Evolutionary conservation across 2,888 invertebrate genomes (phyloP).

Genomic region (Uloborus plumipes): DNA sequence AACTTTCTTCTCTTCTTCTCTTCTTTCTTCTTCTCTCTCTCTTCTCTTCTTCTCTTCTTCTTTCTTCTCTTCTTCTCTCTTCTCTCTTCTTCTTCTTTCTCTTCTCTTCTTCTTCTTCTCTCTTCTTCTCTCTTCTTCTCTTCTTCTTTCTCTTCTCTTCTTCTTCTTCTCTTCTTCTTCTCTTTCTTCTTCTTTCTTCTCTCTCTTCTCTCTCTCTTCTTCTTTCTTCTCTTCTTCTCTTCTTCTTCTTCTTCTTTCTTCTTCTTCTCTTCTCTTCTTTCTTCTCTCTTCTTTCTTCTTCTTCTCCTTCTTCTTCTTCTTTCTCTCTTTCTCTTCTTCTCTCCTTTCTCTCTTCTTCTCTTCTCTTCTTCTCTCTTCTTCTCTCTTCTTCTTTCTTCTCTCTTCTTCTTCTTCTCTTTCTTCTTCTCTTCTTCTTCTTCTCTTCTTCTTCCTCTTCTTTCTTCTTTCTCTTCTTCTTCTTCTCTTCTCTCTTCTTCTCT

Average conservation of each 20-base stretch:
- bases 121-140: neutral
- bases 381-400: neutral
- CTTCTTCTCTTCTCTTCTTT: neutral
- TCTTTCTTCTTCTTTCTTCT: neutral
- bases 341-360: neutral
- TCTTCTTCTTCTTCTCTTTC: neutral
- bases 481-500: neutral
- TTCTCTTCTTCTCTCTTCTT: neutral
- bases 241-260: neutral
- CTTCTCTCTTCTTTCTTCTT: neutral
- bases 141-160: neutral
- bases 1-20: too few species aligned
- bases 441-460: neutral
- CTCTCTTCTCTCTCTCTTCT: neutral
- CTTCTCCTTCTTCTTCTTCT: neutral
- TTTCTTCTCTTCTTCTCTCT: neutral
- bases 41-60: neutral
- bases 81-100: neutral
- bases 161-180: neutral
- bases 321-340: neutral
- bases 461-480: neutral
- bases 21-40: neutral
- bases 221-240: neutral
- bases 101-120: neutral
- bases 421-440: neutral